Conservation (phyloP, 2,113 vertebrate species). For the Talpa occidentalis region DNA sequence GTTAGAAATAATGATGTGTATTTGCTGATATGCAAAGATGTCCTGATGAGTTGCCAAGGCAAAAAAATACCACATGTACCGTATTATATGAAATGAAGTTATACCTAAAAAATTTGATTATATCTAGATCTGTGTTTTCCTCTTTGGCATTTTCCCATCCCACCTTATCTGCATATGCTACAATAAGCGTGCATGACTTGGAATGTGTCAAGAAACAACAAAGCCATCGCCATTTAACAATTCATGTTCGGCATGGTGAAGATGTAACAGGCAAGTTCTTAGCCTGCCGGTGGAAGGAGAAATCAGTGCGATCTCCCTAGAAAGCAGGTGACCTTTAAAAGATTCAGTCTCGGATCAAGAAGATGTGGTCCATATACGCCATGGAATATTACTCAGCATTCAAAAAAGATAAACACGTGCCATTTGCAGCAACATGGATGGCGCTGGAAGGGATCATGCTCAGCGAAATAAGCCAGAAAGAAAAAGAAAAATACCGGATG, state of each 20-base stretch:
- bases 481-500: too few species aligned
- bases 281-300: not conserved
- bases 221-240: not conserved
- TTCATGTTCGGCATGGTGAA: not conserved
- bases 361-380: too few species aligned
- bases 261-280: not conserved
- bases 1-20: not conserved
- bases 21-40: not conserved
- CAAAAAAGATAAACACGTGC: too few species aligned
- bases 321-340: constrained; percentile 12
- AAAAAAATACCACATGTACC: not conserved
- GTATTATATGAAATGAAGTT: not conserved
- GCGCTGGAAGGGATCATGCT: too few species aligned
- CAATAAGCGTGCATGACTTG: not conserved
- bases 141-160: not conserved
- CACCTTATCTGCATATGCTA: not conserved
- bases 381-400: too few species aligned
- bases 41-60: not conserved
- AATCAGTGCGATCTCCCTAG: not conserved
- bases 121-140: not conserved
- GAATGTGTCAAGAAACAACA: not conserved
- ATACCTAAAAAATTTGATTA: not conserved
- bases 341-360: too few species aligned
- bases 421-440: too few species aligned
- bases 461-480: too few species aligned